Evolutionary conservation across 2,888 invertebrate species (phyloP).

Genomic region (Galerucella pusilla): DNA sequence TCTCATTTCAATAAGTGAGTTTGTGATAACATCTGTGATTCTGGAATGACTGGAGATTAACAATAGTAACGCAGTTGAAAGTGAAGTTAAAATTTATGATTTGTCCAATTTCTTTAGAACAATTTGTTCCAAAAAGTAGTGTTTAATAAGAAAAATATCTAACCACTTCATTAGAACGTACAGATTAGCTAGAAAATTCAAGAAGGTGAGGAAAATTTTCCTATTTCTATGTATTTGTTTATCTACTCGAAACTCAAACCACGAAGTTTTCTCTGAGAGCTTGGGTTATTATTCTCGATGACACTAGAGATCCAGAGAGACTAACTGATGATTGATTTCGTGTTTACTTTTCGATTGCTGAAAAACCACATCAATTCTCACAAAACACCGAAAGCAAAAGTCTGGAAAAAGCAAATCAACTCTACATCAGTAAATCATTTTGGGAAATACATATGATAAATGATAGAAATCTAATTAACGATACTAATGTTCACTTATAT

Average conservation of each 20-base stretch:
- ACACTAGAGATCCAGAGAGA: slow-evolving; percentile 14
- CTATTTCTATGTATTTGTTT: background rate
- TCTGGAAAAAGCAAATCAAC: slow-evolving; percentile 12
- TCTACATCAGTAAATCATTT: slow-evolving; percentile 13
- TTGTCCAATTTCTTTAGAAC: no score
- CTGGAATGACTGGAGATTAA: no score
- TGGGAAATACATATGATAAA: slow-evolving; percentile 9
- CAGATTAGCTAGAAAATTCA: background rate
- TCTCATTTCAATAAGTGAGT: no score
- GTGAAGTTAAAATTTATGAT: no score
- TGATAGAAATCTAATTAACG: slow-evolving; percentile 11
- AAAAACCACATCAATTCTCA: slow-evolving; percentile 14
- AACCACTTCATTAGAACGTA: background rate
- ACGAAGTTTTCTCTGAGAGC: slow-evolving; percentile 6
- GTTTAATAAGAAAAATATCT: background rate
- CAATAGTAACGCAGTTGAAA: no score
- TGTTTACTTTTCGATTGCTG: slow-evolving; percentile 13
- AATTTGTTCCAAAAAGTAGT: no score
- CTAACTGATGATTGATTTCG: slow-evolving; percentile 18
- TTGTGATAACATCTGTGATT: no score
- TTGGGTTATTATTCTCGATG: slow-evolving; percentile 12
- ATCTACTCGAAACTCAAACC: background rate
- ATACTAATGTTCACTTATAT: background rate
- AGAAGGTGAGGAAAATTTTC: no score
- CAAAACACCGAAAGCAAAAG: slow-evolving; percentile 3